A percentile compares a stretch with the other conserved stretches of the same genome.
Conservation (phyloP, 2,888 invertebrate genomes). For the Chrysolina oricalcia region DNA sequence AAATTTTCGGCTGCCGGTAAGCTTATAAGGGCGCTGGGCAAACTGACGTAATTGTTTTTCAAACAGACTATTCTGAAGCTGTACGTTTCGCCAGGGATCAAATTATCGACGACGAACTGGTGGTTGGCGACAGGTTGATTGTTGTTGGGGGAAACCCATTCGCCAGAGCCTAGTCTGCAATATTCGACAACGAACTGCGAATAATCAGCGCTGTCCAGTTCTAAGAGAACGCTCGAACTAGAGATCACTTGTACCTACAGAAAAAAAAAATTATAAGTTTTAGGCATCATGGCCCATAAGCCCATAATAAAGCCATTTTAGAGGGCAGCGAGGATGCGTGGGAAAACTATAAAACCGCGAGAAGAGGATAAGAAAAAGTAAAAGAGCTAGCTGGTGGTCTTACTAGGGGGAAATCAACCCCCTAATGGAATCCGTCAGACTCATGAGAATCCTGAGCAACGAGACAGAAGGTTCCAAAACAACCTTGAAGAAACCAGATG, state of each 20-base stretch:
- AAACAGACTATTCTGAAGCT: conserved; percentile 80
- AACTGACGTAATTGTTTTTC: conserved; percentile 76
- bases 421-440: too few relatives aligned
- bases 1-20: conserved; percentile 78
- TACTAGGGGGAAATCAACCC: too few relatives aligned
- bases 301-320: too few relatives aligned
- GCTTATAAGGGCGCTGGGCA: conserved; percentile 77
- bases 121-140: conserved; percentile 71
- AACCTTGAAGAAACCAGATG: too few relatives aligned
- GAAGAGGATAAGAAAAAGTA: too few relatives aligned
- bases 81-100: conserved; percentile 80
- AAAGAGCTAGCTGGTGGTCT: too few relatives aligned
- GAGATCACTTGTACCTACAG: conserved; percentile 74
- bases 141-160: conserved; percentile 75
- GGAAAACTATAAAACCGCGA: too few relatives aligned
- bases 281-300: too few relatives aligned
- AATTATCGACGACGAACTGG: conserved; percentile 74
- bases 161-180: conserved; percentile 76
- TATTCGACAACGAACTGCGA: conserved; percentile 68
- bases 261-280: too few relatives aligned
- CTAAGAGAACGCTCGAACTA: conserved; percentile 75
- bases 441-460: too few relatives aligned
- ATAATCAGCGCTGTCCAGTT: conserved; percentile 73
- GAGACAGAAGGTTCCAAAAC: too few relatives aligned
- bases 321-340: too few relatives aligned